These are phyloP conservation scores for Calonectris borealis DNA, from an alignment of 2,113 vertebrate genomes.

Conservation along the genomic window DNA sequence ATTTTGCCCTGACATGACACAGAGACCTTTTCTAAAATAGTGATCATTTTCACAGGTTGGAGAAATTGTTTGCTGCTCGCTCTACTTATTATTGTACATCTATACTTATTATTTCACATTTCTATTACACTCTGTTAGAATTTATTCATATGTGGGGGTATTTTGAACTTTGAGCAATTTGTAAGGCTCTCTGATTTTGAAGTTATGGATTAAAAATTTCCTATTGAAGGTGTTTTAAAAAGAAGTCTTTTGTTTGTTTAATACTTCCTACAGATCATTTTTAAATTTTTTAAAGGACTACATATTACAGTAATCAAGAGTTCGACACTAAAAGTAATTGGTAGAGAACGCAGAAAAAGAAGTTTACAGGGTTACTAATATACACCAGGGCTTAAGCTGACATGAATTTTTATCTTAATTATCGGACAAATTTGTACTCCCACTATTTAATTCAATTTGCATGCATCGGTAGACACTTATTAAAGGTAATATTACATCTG, in stretches of 20 bases:
- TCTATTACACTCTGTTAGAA: slow-evolving; percentile 3
- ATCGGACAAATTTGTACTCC: slow-evolving; percentile 86
- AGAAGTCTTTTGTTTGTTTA: slow-evolving; percentile 44
- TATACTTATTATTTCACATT: not conserved
- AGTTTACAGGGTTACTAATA: slow-evolving; percentile 82
- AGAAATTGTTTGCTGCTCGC: not conserved
- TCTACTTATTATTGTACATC: not conserved
- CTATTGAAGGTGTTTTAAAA: slow-evolving; percentile 37
- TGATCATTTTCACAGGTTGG: not conserved
- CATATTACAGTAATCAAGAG: slow-evolving; percentile 70
- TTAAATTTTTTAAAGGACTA: slow-evolving; percentile 28
- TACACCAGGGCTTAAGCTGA: slow-evolving; percentile 81
- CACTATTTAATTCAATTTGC: slow-evolving; percentile 90
- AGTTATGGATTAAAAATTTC: slow-evolving; percentile 8
- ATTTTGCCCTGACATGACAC: not conserved
- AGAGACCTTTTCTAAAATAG: not conserved
- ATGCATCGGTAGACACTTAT: slow-evolving; percentile 87
- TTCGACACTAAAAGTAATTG: slow-evolving; percentile 73
- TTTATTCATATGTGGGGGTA: not conserved
- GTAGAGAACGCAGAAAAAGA: slow-evolving; percentile 71
- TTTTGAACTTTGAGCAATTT: not conserved
- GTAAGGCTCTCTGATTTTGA: not conserved
- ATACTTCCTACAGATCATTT: slow-evolving; percentile 38
- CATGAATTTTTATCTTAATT: slow-evolving; percentile 90
- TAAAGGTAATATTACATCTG: slow-evolving; percentile 91